Percentiles rank a stretch among this genome's conserved stretches.
Evolutionary conservation across 2,888 invertebrate species (phyloP).

Genomic region (Tachina lurida): DNA sequence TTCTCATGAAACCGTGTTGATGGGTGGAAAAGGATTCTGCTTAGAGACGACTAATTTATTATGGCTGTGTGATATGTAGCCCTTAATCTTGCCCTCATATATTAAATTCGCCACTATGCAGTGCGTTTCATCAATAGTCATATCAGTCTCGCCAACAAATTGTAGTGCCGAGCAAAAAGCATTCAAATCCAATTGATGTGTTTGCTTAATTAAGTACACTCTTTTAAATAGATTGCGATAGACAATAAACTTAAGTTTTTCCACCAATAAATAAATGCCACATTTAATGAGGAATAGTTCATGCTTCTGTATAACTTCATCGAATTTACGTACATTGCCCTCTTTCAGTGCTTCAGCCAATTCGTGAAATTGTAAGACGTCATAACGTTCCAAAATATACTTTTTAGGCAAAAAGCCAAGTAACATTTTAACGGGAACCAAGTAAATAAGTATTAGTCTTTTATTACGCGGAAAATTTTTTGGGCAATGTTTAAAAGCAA

Average conservation of each 20-base stretch:
- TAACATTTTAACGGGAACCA: slow-evolving; percentile 98
- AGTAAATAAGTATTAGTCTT: slow-evolving; percentile 94
- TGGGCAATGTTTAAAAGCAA: slow-evolving; percentile 96
- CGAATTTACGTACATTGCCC: slow-evolving; percentile 93
- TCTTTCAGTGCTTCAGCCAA: slow-evolving; percentile 93
- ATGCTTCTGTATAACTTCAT: slow-evolving; percentile 91
- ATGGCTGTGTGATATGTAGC: slow-evolving; percentile 98
- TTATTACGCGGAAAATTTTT: slow-evolving; percentile 92
- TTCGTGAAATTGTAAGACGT: slow-evolving; percentile 95
- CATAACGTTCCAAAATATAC: slow-evolving; percentile 92
- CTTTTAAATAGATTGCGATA: slow-evolving; percentile 98
- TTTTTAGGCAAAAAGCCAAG: slow-evolving; percentile 96
- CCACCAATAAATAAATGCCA: slow-evolving; percentile 98
- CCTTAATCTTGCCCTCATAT: slow-evolving; percentile 98
- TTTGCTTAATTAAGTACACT: slow-evolving; percentile 89
- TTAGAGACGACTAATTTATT: slow-evolving; percentile 98
- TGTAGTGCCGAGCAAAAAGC: slow-evolving; percentile 92
- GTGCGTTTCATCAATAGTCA: slow-evolving; percentile 96
- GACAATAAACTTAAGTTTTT: slow-evolving; percentile 96
- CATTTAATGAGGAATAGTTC: slow-evolving; percentile 97
- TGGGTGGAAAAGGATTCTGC: slow-evolving; percentile 95
- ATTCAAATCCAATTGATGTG: slow-evolving; percentile 94
- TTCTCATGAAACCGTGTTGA: slow-evolving; percentile 85
- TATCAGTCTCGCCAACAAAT: slow-evolving; percentile 91
- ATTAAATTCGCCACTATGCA: slow-evolving; percentile 98